phyloP scores from a whole-genome alignment of 2,797 vertebrate genomes.

The Danio aesculapii region DNA sequence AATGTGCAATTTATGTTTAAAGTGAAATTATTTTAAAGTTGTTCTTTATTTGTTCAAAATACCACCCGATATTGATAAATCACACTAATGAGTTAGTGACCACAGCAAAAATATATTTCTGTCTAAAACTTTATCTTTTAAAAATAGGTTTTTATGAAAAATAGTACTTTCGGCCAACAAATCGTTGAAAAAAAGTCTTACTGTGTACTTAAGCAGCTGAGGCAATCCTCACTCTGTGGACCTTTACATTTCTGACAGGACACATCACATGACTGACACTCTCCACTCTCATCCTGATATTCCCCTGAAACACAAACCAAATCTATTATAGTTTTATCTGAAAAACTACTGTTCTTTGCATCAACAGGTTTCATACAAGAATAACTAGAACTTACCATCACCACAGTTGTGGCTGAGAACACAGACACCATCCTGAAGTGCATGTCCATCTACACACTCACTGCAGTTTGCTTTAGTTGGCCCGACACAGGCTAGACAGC shows the following conservation, averaged over 20 bases:
- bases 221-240: slow-evolving; percentile 80
- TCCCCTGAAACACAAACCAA: slow-evolving; percentile 76
- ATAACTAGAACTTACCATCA: slow-evolving; percentile 86
- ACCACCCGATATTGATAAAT: too few species aligned
- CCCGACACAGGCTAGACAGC: slow-evolving; percentile 91
- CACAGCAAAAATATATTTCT: too few species aligned
- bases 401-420: slow-evolving; percentile 87
- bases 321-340: not conserved
- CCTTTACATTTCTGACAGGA: slow-evolving; percentile 89
- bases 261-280: slow-evolving; percentile 82
- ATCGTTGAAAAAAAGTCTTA: slow-evolving; percentile 70
- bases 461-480: slow-evolving; percentile 88
- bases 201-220: slow-evolving; percentile 81
- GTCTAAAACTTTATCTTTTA: too few species aligned
- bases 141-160: too few species aligned
- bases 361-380: not conserved
- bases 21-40: too few species aligned
- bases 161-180: too few species aligned
- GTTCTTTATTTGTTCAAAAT: too few species aligned
- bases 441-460: slow-evolving; percentile 88
- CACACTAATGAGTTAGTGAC: too few species aligned
- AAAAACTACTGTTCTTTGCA: not conserved
- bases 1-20: too few species aligned
- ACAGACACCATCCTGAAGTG: slow-evolving; percentile 86
- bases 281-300: slow-evolving; percentile 78